Conservation (phyloP, 2,888 invertebrate species). For the Caenorhabditis sp. region DNA sequence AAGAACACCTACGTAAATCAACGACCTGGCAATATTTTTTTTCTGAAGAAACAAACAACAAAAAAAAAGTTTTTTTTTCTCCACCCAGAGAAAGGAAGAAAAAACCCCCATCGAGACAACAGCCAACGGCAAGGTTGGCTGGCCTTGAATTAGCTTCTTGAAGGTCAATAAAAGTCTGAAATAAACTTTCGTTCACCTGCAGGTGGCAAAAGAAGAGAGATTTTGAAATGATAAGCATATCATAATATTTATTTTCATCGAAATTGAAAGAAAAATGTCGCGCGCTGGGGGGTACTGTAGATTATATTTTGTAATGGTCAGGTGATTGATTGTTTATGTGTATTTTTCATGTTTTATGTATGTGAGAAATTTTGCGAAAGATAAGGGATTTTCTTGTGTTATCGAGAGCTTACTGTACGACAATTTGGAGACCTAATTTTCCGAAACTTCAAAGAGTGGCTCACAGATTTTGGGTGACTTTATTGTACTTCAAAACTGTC, state of each 20-base stretch:
- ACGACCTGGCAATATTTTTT: not conserved
- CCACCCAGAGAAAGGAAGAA: not conserved
- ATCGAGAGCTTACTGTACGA: too few species aligned
- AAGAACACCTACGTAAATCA: not conserved
- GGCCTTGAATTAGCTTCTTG: not conserved
- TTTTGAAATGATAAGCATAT: not conserved
- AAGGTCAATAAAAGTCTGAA: not conserved
- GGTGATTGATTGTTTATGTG: slow-evolving; percentile 1
- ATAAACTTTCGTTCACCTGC: not conserved
- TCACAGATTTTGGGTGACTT: too few species aligned
- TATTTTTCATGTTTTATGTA: not conserved
- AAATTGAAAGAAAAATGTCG: not conserved
- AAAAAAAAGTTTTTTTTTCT: not conserved
- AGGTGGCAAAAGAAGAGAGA: not conserved
- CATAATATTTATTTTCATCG: not conserved
- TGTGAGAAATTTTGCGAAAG: not conserved
- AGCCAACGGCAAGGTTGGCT: not conserved
- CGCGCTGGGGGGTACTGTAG: not conserved
- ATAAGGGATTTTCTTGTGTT: not conserved
- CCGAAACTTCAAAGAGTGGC: too few species aligned
- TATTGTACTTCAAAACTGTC: too few species aligned
- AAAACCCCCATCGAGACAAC: too few species aligned
- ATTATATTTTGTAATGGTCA: not conserved
- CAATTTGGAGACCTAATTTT: too few species aligned
- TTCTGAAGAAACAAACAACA: not conserved